A percentile compares a stretch with the other conserved stretches of the same genome.
Evolutionary conservation across 2,113 vertebrate species (phyloP).

Genomic region (Cichladusa arquata): DNA sequence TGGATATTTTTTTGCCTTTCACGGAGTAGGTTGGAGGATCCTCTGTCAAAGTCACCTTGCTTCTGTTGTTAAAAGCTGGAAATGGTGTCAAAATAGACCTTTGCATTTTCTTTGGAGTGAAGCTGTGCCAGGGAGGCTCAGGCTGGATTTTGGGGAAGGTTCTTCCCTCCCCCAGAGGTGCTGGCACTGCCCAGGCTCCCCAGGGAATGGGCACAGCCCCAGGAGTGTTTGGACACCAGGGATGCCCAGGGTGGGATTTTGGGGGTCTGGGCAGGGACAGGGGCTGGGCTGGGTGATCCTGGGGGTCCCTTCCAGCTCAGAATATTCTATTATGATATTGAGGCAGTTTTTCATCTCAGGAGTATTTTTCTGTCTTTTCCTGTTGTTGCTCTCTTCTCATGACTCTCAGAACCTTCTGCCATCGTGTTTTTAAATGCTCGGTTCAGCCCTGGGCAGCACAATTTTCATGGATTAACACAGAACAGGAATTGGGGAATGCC

Average conservation of each 20-base stretch:
- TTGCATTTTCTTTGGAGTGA: not conserved
- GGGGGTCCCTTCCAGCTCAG: not conserved
- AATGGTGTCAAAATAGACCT: not conserved
- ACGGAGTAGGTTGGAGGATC: not conserved
- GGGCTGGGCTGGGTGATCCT: not conserved
- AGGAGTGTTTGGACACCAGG: not conserved
- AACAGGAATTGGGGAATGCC: not conserved
- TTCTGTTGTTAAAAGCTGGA: not conserved
- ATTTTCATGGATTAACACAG: fast-evolving
- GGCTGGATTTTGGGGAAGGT: fast-evolving
- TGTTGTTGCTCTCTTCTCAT: not conserved
- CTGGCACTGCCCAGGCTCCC: not conserved
- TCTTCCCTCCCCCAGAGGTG: not conserved
- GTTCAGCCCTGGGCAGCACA: not conserved
- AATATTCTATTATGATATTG: fast-evolving
- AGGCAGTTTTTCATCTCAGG: not conserved
- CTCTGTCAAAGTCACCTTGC: not conserved
- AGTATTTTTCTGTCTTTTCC: not conserved
- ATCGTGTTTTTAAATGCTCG: fast-evolving
- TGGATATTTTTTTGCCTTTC: not conserved
- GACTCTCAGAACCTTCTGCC: not conserved
- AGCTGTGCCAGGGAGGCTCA: fast-evolving
- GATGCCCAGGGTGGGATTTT: not conserved
- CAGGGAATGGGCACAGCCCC: not conserved
- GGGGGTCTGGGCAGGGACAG: not conserved